phyloP scores from a whole-genome alignment of 30 jellyfish, hydroid and myxozoan genomes.

The Catostylus mosaicus region DNA sequence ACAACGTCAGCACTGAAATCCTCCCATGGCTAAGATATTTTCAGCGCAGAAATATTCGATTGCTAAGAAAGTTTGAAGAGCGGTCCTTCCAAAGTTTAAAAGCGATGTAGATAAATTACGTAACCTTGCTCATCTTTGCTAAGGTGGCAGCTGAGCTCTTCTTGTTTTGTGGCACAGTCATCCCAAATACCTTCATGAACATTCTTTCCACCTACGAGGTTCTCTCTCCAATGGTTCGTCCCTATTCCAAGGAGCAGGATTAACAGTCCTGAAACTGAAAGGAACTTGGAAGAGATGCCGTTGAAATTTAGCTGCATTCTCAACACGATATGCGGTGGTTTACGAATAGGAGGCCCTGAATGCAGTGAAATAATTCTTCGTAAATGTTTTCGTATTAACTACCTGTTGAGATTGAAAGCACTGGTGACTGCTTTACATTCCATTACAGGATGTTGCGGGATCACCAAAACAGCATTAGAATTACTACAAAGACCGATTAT shows the following conservation, averaged over 20 bases:
- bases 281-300: slow-evolving; percentile 23
- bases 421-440: neutral
- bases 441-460: neutral
- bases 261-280: slow-evolving; percentile 25
- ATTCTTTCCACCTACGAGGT: neutral
- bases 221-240: slow-evolving; percentile 40
- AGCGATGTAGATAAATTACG: too few relatives aligned
- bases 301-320: slow-evolving; percentile 26
- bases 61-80: too few relatives aligned
- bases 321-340: neutral
- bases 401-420: neutral
- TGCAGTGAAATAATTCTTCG: neutral
- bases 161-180: slow-evolving; percentile 12
- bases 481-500: neutral
- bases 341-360: neutral
- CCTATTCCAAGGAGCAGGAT: slow-evolving; percentile 3
- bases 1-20: too few relatives aligned
- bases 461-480: neutral
- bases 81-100: too few relatives aligned
- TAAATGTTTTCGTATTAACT: neutral
- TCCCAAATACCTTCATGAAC: slow-evolving; percentile 34
- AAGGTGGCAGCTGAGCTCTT: slow-evolving; percentile 2
- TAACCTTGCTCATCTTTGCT: slow-evolving; percentile 3
- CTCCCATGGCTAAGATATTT: too few relatives aligned
- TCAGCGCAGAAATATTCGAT: too few relatives aligned